Evolutionary conservation across 2,888 invertebrate species (phyloP).

Genomic region (Lathronympha strigana): DNA sequence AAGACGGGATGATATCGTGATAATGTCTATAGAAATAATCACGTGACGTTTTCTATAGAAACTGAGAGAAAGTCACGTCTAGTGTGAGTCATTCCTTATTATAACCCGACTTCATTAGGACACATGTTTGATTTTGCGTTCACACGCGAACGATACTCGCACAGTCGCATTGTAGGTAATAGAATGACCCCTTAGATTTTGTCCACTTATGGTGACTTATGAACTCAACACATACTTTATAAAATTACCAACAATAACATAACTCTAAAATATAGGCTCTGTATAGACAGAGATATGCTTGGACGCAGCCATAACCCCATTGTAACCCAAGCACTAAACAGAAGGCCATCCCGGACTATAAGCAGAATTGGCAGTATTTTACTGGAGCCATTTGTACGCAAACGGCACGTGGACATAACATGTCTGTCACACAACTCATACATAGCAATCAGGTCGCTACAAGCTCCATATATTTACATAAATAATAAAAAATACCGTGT

Average conservation of each 20-base stretch:
- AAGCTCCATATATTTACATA: constrained; percentile 57
- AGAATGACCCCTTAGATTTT: too few relatives aligned
- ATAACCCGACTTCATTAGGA: too few relatives aligned
- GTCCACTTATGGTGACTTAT: too few relatives aligned
- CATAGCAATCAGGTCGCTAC: constrained; percentile 51
- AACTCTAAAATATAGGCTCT: constrained; percentile 11
- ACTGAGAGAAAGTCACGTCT: too few relatives aligned
- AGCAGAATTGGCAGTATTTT: constrained; percentile 38
- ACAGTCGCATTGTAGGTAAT: too few relatives aligned
- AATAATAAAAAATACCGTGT: constrained; percentile 57
- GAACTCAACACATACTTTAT: neutral
- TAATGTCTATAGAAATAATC: too few relatives aligned
- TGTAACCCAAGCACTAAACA: constrained; percentile 32
- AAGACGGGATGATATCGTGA: too few relatives aligned
- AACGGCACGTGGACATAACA: constrained; percentile 40
- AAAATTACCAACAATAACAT: constrained; percentile 7
- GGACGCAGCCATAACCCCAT: constrained; percentile 16
- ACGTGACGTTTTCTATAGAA: too few relatives aligned
- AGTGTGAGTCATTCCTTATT: too few relatives aligned
- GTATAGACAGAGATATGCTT: constrained; percentile 14
- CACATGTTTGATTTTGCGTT: too few relatives aligned
- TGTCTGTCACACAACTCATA: constrained; percentile 42
- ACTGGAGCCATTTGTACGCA: constrained; percentile 34
- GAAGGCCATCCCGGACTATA: constrained; percentile 35
- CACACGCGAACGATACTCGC: too few relatives aligned